phyloP scores from a whole-genome alignment of 2,113 vertebrate genomes.

The Rhinolophus sinicus region DNA sequence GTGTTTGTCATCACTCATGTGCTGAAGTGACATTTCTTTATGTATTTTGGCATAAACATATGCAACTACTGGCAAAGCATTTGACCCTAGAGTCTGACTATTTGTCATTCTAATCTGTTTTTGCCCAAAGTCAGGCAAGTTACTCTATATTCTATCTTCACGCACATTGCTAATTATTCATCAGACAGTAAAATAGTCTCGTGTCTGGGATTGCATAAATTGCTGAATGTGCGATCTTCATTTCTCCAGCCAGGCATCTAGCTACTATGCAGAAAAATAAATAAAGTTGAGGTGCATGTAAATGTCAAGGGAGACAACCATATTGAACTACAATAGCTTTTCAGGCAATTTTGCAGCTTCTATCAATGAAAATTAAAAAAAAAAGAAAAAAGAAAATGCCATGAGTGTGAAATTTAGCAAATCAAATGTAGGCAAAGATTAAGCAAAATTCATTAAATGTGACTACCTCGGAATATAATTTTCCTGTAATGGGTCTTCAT shows the following conservation, averaged over 20 bases:
- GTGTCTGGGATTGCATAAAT: slow-evolving; percentile 76
- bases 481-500: slow-evolving; percentile 79
- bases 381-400: slow-evolving; percentile 41
- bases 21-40: slow-evolving; percentile 92
- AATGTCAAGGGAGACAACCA: slow-evolving; percentile 80
- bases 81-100: slow-evolving; percentile 91
- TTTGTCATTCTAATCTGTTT: slow-evolving; percentile 90
- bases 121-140: slow-evolving; percentile 86
- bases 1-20: slow-evolving; percentile 92
- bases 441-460: slow-evolving; percentile 81
- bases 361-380: slow-evolving; percentile 35
- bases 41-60: slow-evolving; percentile 93
- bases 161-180: slow-evolving; percentile 86
- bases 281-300: slow-evolving; percentile 81
- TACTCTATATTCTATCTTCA: slow-evolving; percentile 85
- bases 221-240: slow-evolving; percentile 84
- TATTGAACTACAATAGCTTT: slow-evolving; percentile 75
- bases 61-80: slow-evolving; percentile 91
- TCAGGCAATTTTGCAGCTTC: slow-evolving; percentile 65
- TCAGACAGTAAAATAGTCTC: slow-evolving; percentile 83
- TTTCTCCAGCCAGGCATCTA: slow-evolving; percentile 80
- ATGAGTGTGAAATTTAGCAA: slow-evolving; percentile 61
- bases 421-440: slow-evolving; percentile 74
- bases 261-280: slow-evolving; percentile 77
- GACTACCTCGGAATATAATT: slow-evolving; percentile 74